Percentiles rank a stretch among this genome's conserved stretches.
Evolutionary conservation across 2,888 invertebrate genomes (phyloP).

Genomic region (Heliconius sara): DNA sequence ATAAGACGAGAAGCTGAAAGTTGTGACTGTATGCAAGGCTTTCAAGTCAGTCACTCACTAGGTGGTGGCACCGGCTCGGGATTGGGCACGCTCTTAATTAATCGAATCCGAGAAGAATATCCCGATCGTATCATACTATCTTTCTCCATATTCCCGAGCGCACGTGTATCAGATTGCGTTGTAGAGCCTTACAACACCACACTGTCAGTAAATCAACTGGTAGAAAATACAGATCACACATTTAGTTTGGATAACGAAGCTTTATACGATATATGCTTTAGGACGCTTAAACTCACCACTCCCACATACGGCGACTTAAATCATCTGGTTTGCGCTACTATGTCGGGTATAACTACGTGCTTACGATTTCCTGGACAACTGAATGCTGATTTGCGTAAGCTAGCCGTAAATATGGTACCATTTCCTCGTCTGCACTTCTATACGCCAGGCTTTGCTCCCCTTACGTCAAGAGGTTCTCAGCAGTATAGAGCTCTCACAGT

Average conservation of each 20-base stretch:
- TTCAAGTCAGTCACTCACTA: conserved; percentile 87
- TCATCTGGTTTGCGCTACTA: conserved; percentile 72
- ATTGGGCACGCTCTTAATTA: conserved; percentile 88
- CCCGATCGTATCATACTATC: conserved; percentile 89
- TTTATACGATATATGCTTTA: conserved; percentile 90
- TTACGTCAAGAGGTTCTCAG: conserved; percentile 92
- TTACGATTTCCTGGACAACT: conserved; percentile 74
- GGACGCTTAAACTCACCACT: conserved; percentile 88
- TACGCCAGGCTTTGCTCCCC: conserved; percentile 85
- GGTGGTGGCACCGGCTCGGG: conserved; percentile 91
- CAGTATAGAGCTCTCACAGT: conserved; percentile 94
- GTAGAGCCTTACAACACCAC: conserved; percentile 88
- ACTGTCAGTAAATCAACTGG: conserved; percentile 86
- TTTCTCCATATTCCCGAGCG: conserved; percentile 88
- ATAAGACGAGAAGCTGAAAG: conserved; percentile 86
- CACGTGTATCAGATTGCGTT: conserved; percentile 90
- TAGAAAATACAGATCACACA: conserved; percentile 87
- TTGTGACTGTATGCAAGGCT: conserved; percentile 87
- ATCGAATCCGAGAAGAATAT: conserved; percentile 89
- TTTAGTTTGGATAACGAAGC: conserved; percentile 91
- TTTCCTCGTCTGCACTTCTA: conserved; percentile 88
- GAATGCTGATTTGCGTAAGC: conserved; percentile 88
- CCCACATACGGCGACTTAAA: conserved; percentile 92
- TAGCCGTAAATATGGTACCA: conserved; percentile 84
- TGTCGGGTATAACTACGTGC: conserved; percentile 78